Evolutionary conservation across 2,797 vertebrate species (phyloP).

Genomic region (Hyperoplus immaculatus): DNA sequence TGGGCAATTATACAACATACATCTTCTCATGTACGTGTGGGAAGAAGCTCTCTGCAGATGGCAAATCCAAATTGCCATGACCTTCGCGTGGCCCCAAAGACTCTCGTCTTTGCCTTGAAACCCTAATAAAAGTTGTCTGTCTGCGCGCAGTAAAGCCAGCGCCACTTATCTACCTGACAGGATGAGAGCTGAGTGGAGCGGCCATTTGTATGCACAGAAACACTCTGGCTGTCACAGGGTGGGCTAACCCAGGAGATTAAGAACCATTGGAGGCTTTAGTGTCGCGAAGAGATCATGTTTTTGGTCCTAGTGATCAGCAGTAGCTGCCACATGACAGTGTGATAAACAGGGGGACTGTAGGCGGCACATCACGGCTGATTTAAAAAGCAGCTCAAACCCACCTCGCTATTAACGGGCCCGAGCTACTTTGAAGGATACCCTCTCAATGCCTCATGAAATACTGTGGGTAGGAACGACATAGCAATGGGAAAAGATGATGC

Average conservation of each 20-base stretch:
- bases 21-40: not conserved
- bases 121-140: slow-evolving; percentile 62
- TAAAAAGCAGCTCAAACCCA: slow-evolving; percentile 64
- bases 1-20: not conserved
- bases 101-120: slow-evolving; percentile 52
- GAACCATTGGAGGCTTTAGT: slow-evolving; percentile 62
- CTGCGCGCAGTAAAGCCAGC: slow-evolving; percentile 33
- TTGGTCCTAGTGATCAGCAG: slow-evolving; percentile 70
- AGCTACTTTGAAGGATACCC: slow-evolving; percentile 54
- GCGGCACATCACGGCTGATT: slow-evolving; percentile 61
- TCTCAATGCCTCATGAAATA: slow-evolving; percentile 49
- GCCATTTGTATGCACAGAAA: slow-evolving; percentile 74
- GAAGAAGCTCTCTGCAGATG: slow-evolving; percentile 35
- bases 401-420: slow-evolving; percentile 62
- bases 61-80: slow-evolving; percentile 45
- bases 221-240: slow-evolving; percentile 64
- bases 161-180: slow-evolving; percentile 64
- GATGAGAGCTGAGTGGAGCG: slow-evolving; percentile 48
- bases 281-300: slow-evolving; percentile 75
- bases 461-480: slow-evolving; percentile 27
- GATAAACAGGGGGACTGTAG: slow-evolving; percentile 67
- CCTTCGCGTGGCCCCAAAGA: slow-evolving; percentile 39
- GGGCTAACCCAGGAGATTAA: slow-evolving; percentile 78
- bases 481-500: slow-evolving; percentile 12
- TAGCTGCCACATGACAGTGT: slow-evolving; percentile 63